Evolutionary conservation across 2,888 invertebrate genomes (phyloP).

Genomic region (Bugula neritina): DNA sequence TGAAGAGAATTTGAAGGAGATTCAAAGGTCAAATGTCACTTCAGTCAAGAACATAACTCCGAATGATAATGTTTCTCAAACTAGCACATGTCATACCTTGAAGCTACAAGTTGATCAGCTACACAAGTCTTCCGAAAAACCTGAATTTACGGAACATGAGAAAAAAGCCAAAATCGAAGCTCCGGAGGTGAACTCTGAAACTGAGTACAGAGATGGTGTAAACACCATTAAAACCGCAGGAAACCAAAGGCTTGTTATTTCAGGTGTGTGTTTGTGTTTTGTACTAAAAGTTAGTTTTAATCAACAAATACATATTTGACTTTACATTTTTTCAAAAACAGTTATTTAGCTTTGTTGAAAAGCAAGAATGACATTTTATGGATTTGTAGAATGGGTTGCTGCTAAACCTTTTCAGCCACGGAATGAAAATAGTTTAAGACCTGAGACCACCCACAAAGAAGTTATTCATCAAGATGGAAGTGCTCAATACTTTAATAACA

Average conservation of each 20-base stretch:
- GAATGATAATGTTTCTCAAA: neutral
- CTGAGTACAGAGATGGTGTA: neutral
- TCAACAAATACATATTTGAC: no score
- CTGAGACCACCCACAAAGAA: neutral
- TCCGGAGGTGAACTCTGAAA: neutral
- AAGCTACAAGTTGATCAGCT: neutral
- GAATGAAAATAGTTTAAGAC: neutral
- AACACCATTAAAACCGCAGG: neutral
- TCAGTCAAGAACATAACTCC: neutral
- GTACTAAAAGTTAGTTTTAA: neutral
- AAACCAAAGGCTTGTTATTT: neutral
- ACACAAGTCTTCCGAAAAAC: neutral
- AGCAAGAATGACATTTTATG: neutral
- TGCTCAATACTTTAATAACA: conserved; percentile 10
- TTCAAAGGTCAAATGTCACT: no score
- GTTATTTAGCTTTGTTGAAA: no score
- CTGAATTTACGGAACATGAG: neutral
- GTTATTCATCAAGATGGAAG: neutral
- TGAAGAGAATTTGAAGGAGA: no score
- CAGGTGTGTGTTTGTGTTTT: neutral
- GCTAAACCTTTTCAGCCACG: conserved; percentile 13
- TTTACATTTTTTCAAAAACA: neutral
- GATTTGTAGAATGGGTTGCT: conserved; percentile 1
- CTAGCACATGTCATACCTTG: no score
- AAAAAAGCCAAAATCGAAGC: neutral